Percentiles rank a stretch among this genome's conserved stretches.
phyloP scores from a whole-genome alignment of 2,797 vertebrate species.

The Cryptoblepharus egeriae region DNA sequence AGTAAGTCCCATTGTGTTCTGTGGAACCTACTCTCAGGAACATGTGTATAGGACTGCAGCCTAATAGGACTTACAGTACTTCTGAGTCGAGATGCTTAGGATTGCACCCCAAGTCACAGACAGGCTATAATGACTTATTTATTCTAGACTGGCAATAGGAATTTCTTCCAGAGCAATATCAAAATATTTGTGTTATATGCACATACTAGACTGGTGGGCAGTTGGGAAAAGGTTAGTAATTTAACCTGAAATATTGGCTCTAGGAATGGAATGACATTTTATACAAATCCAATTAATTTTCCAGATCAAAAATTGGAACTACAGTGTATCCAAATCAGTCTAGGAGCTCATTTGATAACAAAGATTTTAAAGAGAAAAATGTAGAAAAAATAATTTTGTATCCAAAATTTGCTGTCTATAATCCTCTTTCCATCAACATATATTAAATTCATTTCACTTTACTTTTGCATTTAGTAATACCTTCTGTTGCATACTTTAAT shows the following conservation, averaged over 20 bases:
- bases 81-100: too few species aligned
- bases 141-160: not conserved
- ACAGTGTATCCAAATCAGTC: not conserved
- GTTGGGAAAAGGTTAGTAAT: not conserved
- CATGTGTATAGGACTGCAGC: too few species aligned
- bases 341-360: not conserved
- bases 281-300: not conserved
- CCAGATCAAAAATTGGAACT: not conserved
- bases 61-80: too few species aligned
- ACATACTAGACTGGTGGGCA: not conserved
- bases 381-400: not conserved
- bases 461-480: not conserved
- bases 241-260: not conserved
- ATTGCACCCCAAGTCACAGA: not conserved
- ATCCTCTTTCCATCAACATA: not conserved
- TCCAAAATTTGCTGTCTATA: not conserved
- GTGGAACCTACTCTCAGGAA: too few species aligned
- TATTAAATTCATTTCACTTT: not conserved
- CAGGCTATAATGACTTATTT: not conserved
- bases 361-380: not conserved
- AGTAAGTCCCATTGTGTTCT: too few species aligned
- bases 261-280: not conserved
- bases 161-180: not conserved
- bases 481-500: not conserved
- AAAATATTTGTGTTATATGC: not conserved